These are phyloP conservation scores for Rhea pennata DNA, from an alignment of 2,113 vertebrate species.

Conservation along the genomic window DNA sequence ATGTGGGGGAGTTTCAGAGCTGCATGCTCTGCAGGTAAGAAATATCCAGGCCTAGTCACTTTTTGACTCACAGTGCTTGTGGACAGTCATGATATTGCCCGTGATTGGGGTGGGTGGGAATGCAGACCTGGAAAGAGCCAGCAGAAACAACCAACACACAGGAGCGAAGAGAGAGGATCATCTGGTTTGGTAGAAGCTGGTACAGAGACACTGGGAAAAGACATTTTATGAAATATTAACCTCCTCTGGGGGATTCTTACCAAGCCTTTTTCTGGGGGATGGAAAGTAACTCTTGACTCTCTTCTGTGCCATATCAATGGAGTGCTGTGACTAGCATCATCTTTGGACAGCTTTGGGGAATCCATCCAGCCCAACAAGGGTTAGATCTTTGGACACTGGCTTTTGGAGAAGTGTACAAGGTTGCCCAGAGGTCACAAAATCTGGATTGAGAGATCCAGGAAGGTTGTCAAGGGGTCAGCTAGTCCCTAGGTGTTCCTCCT, in stretches of 20 bases:
- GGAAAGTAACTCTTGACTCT: not conserved
- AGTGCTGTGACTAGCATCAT: not conserved
- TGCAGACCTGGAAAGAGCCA: not conserved
- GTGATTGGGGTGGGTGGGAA: not conserved
- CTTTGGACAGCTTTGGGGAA: too few species aligned
- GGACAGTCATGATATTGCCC: not conserved
- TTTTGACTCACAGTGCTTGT: rapidly evolving
- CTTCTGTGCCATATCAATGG: not conserved
- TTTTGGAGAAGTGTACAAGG: not conserved
- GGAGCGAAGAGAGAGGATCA: not conserved
- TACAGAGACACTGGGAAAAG: not conserved
- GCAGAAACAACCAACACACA: not conserved
- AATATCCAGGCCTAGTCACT: rapidly evolving
- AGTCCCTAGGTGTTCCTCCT: not conserved
- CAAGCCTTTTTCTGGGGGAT: not conserved
- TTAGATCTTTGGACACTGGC: not conserved
- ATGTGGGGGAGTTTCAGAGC: constrained; percentile 77
- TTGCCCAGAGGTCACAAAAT: not conserved
- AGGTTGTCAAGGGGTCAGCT: not conserved
- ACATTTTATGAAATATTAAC: not conserved
- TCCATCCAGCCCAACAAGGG: not conserved
- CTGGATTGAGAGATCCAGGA: not conserved
- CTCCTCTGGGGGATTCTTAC: not conserved
- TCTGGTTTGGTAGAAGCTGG: not conserved
- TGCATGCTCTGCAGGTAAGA: constrained; percentile 87